phyloP scores from a whole-genome alignment of 2,113 vertebrate species.

The Paramormyrops kingsleyae region DNA sequence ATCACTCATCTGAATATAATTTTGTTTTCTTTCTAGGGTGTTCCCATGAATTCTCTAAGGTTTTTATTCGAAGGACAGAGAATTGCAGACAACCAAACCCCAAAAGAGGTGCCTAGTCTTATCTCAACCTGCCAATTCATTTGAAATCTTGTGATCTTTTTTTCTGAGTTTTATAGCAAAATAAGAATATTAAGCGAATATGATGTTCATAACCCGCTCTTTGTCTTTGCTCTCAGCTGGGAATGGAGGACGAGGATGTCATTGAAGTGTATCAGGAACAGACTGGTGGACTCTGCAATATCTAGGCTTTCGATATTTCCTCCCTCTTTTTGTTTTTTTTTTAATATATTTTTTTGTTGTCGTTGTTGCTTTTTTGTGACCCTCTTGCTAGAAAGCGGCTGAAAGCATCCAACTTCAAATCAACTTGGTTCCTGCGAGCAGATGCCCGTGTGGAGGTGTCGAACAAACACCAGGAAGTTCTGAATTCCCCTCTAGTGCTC shows the following conservation, averaged over 20 bases:
- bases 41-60: constrained; percentile 93
- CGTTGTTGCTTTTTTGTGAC: constrained; percentile 55
- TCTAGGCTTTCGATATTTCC: constrained; percentile 63
- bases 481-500: neutral
- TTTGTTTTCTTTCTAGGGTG: constrained; percentile 66
- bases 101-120: constrained; percentile 80
- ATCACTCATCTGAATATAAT: neutral
- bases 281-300: constrained; percentile 85
- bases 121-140: neutral
- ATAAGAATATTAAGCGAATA: neutral
- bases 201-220: neutral
- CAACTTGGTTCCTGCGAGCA: constrained; percentile 41
- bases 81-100: constrained; percentile 98
- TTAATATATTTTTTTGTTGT: constrained; percentile 1
- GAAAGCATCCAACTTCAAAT: constrained; percentile 74
- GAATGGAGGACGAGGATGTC: constrained; percentile 99
- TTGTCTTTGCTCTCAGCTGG: constrained; percentile 67
- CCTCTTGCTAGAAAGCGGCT: constrained; percentile 57
- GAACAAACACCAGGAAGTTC: neutral
- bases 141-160: neutral
- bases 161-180: neutral
- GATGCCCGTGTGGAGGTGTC: neutral
- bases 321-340: constrained; percentile 47
- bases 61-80: constrained; percentile 98
- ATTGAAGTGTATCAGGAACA: constrained; percentile 99